Percentiles rank a stretch among this genome's conserved stretches.
These are phyloP conservation scores for Chaetogeoica ovagalla DNA, from an alignment of 2,888 invertebrate species.

Conservation along the genomic window DNA sequence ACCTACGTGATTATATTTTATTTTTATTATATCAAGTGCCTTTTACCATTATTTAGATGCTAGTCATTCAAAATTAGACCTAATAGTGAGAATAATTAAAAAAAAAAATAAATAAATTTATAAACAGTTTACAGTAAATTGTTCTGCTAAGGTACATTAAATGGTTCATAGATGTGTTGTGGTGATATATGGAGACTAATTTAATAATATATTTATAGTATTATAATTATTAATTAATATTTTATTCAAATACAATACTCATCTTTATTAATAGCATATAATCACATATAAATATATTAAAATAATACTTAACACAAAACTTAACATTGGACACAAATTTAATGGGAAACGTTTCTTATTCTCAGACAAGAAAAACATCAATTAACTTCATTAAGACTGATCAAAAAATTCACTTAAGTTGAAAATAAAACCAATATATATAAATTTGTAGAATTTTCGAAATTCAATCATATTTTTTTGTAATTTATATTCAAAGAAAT, in stretches of 20 bases:
- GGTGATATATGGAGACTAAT: constrained; percentile 53
- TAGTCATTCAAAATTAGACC: constrained; percentile 53
- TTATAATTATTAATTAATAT: constrained; percentile 44
- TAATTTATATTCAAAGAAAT: constrained; percentile 10
- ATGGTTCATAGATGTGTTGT: constrained; percentile 34
- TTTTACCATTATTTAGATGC: constrained; percentile 49
- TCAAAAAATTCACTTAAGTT: background rate
- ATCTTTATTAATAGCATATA: constrained; percentile 16
- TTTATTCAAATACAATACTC: constrained; percentile 39
- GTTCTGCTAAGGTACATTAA: constrained; percentile 20
- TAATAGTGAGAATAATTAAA: constrained; percentile 41
- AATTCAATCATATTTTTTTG: constrained; percentile 28
- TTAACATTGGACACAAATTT: constrained; percentile 22
- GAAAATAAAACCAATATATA: background rate
- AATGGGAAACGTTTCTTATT: constrained; percentile 6
- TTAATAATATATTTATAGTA: constrained; percentile 46
- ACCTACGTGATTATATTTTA: constrained; percentile 30
- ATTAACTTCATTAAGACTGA: constrained; percentile 17
- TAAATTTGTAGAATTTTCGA: constrained; percentile 5
- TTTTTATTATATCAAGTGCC: constrained; percentile 48
- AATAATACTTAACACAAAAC: constrained; percentile 30
- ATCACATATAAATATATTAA: constrained; percentile 19
- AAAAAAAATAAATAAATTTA: constrained; percentile 13
- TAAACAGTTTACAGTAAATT: constrained; percentile 18
- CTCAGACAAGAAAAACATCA: constrained; percentile 1